These are phyloP conservation scores for Neosalanx taihuensis DNA, from an alignment of 2,797 vertebrate species.

Conservation along the genomic window DNA sequence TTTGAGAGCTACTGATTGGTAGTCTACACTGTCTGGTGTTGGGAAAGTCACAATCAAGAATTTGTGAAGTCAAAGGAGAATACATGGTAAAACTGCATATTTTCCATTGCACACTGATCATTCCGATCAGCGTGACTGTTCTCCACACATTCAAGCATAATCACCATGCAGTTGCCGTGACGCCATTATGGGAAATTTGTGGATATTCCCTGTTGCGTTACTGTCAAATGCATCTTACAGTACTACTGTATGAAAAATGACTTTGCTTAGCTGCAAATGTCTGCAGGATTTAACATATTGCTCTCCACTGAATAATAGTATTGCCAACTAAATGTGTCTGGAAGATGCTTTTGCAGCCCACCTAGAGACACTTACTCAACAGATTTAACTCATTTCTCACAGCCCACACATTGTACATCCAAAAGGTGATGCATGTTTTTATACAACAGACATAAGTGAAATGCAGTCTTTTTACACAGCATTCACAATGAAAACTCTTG, in stretches of 20 bases:
- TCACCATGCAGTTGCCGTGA: constrained; percentile 1
- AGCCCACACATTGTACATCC: constrained; percentile 25
- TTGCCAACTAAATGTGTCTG: constrained; percentile 15
- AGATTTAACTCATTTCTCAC: constrained; percentile 32
- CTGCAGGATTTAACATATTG: constrained; percentile 33
- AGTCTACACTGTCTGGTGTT: background rate
- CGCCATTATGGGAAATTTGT: constrained; percentile 7
- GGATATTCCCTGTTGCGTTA: constrained; percentile 3
- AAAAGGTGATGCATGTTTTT: constrained; percentile 14
- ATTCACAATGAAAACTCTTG: constrained; percentile 10
- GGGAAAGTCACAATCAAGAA: background rate
- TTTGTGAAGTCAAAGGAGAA: background rate
- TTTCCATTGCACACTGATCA: background rate
- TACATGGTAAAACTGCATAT: background rate
- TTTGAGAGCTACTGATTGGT: background rate
- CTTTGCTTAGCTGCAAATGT: constrained; percentile 22
- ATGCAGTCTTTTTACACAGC: constrained; percentile 21
- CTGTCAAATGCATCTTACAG: constrained; percentile 17
- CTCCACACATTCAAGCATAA: background rate
- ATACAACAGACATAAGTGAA: constrained; percentile 22
- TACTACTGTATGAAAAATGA: constrained; percentile 20
- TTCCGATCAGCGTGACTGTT: background rate
- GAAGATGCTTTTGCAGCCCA: constrained; percentile 24
- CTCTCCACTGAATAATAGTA: constrained; percentile 20
- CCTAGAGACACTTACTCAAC: constrained; percentile 26